Evolutionary conservation across 2,113 vertebrate species (phyloP).

Genomic region (Varanus salvator): DNA sequence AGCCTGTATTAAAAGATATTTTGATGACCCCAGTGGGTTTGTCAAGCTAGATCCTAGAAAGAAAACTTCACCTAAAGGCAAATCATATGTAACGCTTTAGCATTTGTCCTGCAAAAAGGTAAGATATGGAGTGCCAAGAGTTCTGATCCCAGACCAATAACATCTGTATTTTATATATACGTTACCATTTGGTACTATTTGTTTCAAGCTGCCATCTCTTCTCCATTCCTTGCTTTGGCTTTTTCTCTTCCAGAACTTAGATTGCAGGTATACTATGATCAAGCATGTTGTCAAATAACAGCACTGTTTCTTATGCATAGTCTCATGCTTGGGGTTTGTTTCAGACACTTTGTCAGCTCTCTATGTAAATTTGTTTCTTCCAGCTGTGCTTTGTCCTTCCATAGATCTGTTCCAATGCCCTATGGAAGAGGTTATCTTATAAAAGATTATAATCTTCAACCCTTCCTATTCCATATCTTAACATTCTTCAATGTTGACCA

Average conservation of each 20-base stretch:
- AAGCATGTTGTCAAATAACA: not conserved
- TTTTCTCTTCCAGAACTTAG: not conserved
- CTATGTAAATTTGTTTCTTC: not conserved
- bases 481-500: not conserved
- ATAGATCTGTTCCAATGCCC: not conserved
- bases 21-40: not conserved
- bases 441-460: not conserved
- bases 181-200: not conserved
- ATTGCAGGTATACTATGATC: not conserved
- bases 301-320: not conserved
- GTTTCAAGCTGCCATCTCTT: not conserved
- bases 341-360: constrained; percentile 7
- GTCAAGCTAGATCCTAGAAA: not conserved
- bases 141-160: not conserved
- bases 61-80: not conserved
- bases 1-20: not conserved
- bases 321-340: not conserved
- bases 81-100: not conserved
- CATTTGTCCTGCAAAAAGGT: not conserved
- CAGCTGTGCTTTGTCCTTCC: not conserved
- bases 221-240: not conserved
- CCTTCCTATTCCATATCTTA: not conserved
- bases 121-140: too few relatives aligned
- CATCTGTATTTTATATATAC: not conserved
- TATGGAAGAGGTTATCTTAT: not conserved